Evolutionary conservation across 2,888 invertebrate species (phyloP), one percentile per base, ranked within the genome.

Genomic region (Neoscelio sp.): DNA sequence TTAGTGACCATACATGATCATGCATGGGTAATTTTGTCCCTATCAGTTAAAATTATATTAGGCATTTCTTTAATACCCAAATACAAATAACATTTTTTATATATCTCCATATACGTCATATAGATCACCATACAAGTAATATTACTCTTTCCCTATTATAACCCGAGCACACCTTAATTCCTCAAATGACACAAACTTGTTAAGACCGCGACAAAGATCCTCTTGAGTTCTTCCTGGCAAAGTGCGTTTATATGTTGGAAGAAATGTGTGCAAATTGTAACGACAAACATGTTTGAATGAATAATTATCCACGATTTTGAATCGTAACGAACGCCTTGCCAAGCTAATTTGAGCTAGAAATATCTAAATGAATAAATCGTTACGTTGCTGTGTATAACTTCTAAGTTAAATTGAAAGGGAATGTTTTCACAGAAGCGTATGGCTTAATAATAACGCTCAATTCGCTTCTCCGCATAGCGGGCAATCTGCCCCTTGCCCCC

Each of bases 401-500:
- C 70, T 71, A 35, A 77, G 70, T 64, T 58, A 70, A 58, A 71
- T 70, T 70, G 75, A 64, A 79, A 75, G 79, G 68, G 56, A 79
- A 79, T 65, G 74, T 68, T 78, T 79, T 58, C 58, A 30, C 44
- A 58, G 50, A 12, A 64, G 48, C 56, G 42, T 74, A 50, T 35
- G 62, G 38, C 56, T 78, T 52, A 33, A 68, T 78, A 78, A 74
- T 73, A 20, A 73, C 58, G 70, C 52, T 74, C 62, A 58, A 70
- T 70, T 74, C 78, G 44, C 62, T 54, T 60, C 60, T 44, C 42
- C 62, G 54, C 65, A 40, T 48, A 28, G 52, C 54, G 46, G 35
- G 64, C 62, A 68, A 75, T 76, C 68, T 58, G 62, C 65, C 65
- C 73, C 78, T 78, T 75, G 77, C 70, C 76, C 78, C 81, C 80